Evolutionary conservation across 2,888 invertebrate species (phyloP), one percentile per base, ranked within the genome.

Genomic region (Pocota personata): DNA sequence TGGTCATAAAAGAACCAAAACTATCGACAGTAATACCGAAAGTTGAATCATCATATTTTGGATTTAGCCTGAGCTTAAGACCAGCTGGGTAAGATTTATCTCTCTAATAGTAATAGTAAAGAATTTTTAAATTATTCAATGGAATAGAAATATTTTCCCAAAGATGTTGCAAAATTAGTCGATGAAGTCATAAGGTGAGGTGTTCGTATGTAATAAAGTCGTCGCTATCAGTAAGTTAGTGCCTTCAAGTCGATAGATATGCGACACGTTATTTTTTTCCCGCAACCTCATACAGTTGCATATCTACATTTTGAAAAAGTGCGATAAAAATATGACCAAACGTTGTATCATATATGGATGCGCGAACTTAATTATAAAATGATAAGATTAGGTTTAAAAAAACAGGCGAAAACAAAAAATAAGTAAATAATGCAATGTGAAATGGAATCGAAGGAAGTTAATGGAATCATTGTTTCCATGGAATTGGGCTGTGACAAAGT

Each of bases 41-140:
- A 89, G 88, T 90, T 82, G 90, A 90, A 76, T 90, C 92, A 71
- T 92, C 92, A 87, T 92, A 92, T 88, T 92, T 92, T 88, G 92
- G 92, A 69, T 92, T 89, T 69, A 90, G 88, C 43, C 80, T 92
- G 76, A 90, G 87, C 80, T 87, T 92, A 75, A 88, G 92, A 82
- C 88, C 89, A 57, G 89, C 89, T 72, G 91, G 92, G 92, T 92
- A 89, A 91, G 91, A 19, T 35, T 40, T 37, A 27, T 3, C 19
- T n/a, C n/a, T n/a, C n/a, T n/a, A n/a, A n/a, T n/a, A n/a, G n/a
- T n/a, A n/a, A n/a, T n/a, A n/a, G n/a, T n/a, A 46, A 14, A 58
- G 8, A 52, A 32, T 48, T 43, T n/a, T 55, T 1, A 30, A 30
- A 10, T 2, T n/a, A n/a, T 10, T 3, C 48, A 19, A 21, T 14